Evolutionary conservation across 2,888 invertebrate genomes (phyloP).

Genomic region (Caenorhabditis sp.): DNA sequence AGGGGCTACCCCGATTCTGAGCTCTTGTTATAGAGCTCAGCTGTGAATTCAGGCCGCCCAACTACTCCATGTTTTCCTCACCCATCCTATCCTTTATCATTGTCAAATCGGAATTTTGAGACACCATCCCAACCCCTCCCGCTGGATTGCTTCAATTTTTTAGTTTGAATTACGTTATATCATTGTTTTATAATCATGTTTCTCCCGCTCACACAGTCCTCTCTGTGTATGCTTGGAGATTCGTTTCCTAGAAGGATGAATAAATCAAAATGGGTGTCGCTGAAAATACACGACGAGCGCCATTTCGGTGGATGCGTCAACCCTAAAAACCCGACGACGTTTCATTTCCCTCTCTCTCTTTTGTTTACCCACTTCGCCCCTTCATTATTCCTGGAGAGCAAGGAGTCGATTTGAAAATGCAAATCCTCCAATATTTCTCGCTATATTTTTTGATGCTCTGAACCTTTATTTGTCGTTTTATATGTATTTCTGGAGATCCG

Average conservation of each 20-base stretch:
- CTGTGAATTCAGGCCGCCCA: conserved; percentile 25
- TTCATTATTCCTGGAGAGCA: too few species aligned
- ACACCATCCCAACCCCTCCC: not conserved
- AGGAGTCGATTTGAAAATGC: conserved; percentile 53
- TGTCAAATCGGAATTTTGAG: conserved; percentile 35
- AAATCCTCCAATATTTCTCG: conserved; percentile 45
- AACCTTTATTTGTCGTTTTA: not conserved
- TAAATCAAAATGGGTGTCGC: conserved; percentile 40
- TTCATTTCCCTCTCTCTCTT: conserved; percentile 17
- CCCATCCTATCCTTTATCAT: not conserved
- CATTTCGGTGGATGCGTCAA: not conserved
- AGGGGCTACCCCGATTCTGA: conserved; percentile 29
- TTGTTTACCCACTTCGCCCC: conserved; percentile 44
- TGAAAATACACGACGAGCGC: not conserved
- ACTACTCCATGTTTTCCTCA: conserved; percentile 8
- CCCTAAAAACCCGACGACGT: not conserved
- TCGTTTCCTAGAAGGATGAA: conserved; percentile 55
- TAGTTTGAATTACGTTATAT: conserved; percentile 23
- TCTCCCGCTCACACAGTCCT: not conserved
- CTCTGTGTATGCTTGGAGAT: not conserved
- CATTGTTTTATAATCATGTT: conserved; percentile 44
- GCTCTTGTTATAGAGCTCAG: conserved; percentile 16
- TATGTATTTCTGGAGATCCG: not conserved
- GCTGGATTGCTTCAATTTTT: conserved; percentile 18
- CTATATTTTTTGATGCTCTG: conserved; percentile 5